These are phyloP conservation scores for Lindbergichthys nudifrons DNA, from an alignment of 2,797 vertebrate genomes.

Conservation along the genomic window DNA sequence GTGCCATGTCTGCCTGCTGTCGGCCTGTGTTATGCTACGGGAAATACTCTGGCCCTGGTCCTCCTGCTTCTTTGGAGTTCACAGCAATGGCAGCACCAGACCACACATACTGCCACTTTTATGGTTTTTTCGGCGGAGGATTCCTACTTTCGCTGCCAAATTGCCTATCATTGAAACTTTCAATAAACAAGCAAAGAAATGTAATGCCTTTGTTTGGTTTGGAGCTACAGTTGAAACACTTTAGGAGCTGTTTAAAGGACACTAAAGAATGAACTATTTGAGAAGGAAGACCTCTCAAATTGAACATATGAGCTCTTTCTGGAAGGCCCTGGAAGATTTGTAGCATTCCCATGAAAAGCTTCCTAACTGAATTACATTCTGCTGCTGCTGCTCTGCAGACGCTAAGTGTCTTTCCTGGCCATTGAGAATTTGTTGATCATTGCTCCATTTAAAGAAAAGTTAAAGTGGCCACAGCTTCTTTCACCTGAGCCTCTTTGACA, in stretches of 20 bases:
- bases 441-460: constrained; percentile 44
- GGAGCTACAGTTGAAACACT: constrained; percentile 57
- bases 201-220: constrained; percentile 72
- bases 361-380: constrained; percentile 54
- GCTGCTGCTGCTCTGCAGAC: constrained; percentile 21
- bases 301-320: constrained; percentile 69
- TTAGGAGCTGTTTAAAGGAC: constrained; percentile 60
- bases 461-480: constrained; percentile 49
- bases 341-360: constrained; percentile 58
- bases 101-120: constrained; percentile 87
- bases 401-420: constrained; percentile 5
- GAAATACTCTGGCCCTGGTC: constrained; percentile 70
- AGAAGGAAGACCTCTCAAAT: constrained; percentile 56
- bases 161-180: constrained; percentile 76
- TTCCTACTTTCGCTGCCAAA: constrained; percentile 71
- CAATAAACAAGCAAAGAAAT: constrained; percentile 76
- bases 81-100: constrained; percentile 83
- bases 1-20: constrained; percentile 81
- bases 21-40: constrained; percentile 77
- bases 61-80: constrained; percentile 66
- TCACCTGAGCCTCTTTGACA: constrained; percentile 72
- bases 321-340: constrained; percentile 69
- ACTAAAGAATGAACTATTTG: constrained; percentile 60
- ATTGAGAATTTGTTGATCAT: constrained; percentile 49
- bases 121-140: constrained; percentile 72